Conservation (phyloP, 2,888 invertebrate genomes). For the Xylota segnis region DNA sequence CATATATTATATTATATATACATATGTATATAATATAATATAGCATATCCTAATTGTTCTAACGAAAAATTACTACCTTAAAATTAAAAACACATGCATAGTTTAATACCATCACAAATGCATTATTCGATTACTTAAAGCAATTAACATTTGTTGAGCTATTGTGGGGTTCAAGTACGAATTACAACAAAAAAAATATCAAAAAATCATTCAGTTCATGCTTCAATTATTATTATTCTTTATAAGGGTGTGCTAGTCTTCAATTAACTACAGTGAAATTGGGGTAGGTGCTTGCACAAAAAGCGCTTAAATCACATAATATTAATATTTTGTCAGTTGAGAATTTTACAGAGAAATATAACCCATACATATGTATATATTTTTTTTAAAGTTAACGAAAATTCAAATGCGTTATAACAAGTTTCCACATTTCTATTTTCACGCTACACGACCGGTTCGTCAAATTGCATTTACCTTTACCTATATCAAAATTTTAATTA, state of each 20-base stretch:
- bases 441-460: conserved; percentile 70
- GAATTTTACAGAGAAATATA: conserved; percentile 72
- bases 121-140: conserved; percentile 63
- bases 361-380: conserved; percentile 7
- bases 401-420: conserved; percentile 35
- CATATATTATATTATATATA: background rate
- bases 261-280: conserved; percentile 20
- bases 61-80: conserved; percentile 78
- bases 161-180: conserved; percentile 61
- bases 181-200: conserved; percentile 11
- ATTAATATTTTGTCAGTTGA: conserved; percentile 17
- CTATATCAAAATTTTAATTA: conserved; percentile 28
- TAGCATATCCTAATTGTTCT: conserved; percentile 62
- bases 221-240: conserved; percentile 57
- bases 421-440: conserved; percentile 73
- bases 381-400: conserved; percentile 17
- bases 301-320: conserved; percentile 52
- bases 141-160: conserved; percentile 72
- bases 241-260: conserved; percentile 50
- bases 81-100: conserved; percentile 74
- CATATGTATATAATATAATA: conserved; percentile 36
- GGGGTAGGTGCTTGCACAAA: conserved; percentile 61
- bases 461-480: conserved; percentile 28
- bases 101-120: conserved; percentile 56
- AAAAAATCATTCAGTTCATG: conserved; percentile 49